Conservation (phyloP, 2,888 invertebrate species). For the Liposcelis brunnea region DNA sequence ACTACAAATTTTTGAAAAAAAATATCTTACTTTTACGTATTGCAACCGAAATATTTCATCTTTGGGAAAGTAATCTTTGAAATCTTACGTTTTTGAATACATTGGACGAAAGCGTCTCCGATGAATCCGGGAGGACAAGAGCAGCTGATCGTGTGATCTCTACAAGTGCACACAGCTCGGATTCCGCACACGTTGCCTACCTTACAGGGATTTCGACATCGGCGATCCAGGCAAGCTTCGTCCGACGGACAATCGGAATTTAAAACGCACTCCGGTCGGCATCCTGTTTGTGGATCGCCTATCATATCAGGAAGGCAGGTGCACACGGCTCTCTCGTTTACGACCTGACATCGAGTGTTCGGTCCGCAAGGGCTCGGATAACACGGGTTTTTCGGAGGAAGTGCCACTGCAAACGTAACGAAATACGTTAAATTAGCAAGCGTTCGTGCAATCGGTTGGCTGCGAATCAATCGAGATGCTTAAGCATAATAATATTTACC, state of each 20-base stretch:
- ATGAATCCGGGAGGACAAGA: slow-evolving; percentile 57
- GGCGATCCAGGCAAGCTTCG: slow-evolving; percentile 48
- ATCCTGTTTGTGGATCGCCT: slow-evolving; percentile 63
- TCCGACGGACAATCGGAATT: slow-evolving; percentile 63
- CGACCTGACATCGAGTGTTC: slow-evolving; percentile 59
- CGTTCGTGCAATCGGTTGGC: slow-evolving; percentile 3
- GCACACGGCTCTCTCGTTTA: slow-evolving; percentile 53
- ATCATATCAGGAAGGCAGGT: slow-evolving; percentile 56
- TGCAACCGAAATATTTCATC: too few relatives aligned
- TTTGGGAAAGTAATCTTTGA: too few relatives aligned
- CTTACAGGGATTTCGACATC: slow-evolving; percentile 56
- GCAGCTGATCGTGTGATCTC: slow-evolving; percentile 70
- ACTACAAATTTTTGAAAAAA: too few relatives aligned
- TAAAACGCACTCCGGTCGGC: slow-evolving; percentile 60
- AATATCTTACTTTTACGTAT: too few relatives aligned
- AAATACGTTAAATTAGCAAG: background rate
- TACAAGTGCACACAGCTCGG: slow-evolving; percentile 60
- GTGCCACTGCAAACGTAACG: slow-evolving; percentile 22
- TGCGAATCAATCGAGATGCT: too few relatives aligned
- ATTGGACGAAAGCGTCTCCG: slow-evolving; percentile 66
- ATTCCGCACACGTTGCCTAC: slow-evolving; percentile 56
- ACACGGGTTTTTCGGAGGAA: slow-evolving; percentile 46
- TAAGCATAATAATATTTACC: slow-evolving; percentile 16
- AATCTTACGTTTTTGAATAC: slow-evolving; percentile 39
- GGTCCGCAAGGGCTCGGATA: slow-evolving; percentile 56